Percentiles rank a stretch among this genome's conserved stretches.
phyloP scores from a whole-genome alignment of 2,888 invertebrate genomes.

The Lottia scabra region DNA sequence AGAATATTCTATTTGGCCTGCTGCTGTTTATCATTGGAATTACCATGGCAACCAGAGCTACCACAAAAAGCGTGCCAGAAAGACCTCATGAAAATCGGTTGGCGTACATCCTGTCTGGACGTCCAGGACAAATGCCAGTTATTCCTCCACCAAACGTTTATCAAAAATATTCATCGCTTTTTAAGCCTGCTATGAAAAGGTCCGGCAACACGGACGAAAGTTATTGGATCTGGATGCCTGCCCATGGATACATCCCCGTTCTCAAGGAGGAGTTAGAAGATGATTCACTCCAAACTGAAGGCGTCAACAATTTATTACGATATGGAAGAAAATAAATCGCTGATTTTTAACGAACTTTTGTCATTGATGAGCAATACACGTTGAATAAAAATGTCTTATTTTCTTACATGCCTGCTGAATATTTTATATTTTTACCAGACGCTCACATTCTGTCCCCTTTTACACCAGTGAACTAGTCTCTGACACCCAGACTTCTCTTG shows the following conservation, averaged over 20 bases:
- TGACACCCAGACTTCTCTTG: too few species aligned
- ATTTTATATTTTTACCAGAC: too few species aligned
- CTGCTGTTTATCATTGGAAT: slow-evolving; percentile 7
- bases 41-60: neutral
- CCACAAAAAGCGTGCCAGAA: neutral
- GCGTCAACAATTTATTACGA: slow-evolving; percentile 51
- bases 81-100: neutral
- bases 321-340: slow-evolving; percentile 42
- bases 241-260: slow-evolving; percentile 63
- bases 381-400: neutral
- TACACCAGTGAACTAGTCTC: too few species aligned
- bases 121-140: slow-evolving; percentile 33
- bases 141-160: slow-evolving; percentile 42
- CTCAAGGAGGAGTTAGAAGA: slow-evolving; percentile 45
- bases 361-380: neutral
- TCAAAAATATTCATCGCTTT: slow-evolving; percentile 25
- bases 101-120: slow-evolving; percentile 17
- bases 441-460: too few species aligned
- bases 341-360: neutral
- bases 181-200: neutral
- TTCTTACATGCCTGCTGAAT: too few species aligned
- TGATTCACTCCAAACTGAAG: slow-evolving; percentile 27
- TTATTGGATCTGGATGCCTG: slow-evolving; percentile 67
- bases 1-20: neutral
- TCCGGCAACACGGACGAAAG: slow-evolving; percentile 31